Base-by-base conservation (phyloP, 2,888 invertebrate species). In the Fissipunctia ypsillon region DNA sequence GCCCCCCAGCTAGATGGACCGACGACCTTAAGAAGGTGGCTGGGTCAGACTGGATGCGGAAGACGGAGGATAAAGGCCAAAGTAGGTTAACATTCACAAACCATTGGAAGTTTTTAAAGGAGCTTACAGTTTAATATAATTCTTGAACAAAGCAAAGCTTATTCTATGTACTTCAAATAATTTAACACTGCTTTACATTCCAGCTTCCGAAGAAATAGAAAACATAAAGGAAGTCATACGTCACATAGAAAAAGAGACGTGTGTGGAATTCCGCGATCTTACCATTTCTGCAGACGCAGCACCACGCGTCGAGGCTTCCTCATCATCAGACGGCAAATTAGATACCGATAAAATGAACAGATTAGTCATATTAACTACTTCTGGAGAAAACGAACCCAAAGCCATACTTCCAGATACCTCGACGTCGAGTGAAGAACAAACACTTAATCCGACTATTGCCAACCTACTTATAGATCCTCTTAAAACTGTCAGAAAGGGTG, bases 231-330 rank as follows among this genome's bases (percentile, higher is more conserved):
- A 94, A 25, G 96, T 95, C 0, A 90, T 96, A 19, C 80, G 85
- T 43, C 95, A 96, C 77, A 93, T 96, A 76, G 92, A 94, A 89
- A 93, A 93, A 72, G 95, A 95, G 80, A 95, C 96, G 0, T 96
- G 96, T 73, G 87, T 96, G 56, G 84, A 90, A 81, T 96, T 96
- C 75, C 84, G 84, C 72, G 91, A 95, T 41, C 63, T 90, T 28
- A 71, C 87, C 10, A 0, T 10, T 38, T 16, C 35, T n/a, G 10
- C 10, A 25, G 22, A 22, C 0, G 2, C 0, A 1, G 1, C n/a
- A n/a, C n/a, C n/a, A n/a, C n/a, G n/a, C n/a, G n/a, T n/a, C n/a
- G 3, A 19, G 0, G 3, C 0, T 3, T 9, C n/a, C n/a, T n/a
- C 22, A 12, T 19, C 54, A 67, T 28, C 38, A 2, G 31, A 45